Percentiles rank a stretch among this genome's conserved stretches.
Evolutionary conservation across 1,140 invertebrate species (phyloP).

Genomic region (Eubasilissa regina): DNA sequence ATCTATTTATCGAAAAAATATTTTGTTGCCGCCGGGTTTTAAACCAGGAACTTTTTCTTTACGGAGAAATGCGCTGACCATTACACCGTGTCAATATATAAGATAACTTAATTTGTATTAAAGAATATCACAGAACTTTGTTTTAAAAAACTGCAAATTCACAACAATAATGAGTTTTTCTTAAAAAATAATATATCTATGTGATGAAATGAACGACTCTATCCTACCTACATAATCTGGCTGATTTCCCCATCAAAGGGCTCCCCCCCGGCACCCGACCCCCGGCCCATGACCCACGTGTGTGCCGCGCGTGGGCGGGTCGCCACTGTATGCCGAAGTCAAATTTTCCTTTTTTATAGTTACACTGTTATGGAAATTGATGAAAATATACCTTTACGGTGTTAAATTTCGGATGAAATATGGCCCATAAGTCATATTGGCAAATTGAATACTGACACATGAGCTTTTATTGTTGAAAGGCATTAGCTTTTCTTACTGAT

Average conservation of each 20-base stretch:
- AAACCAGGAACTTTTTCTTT: no score
- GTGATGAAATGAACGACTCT: neutral
- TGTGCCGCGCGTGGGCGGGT: neutral
- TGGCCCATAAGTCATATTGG: slow-evolving; percentile 14
- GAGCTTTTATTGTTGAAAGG: slow-evolving; percentile 1
- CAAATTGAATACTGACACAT: slow-evolving; percentile 29
- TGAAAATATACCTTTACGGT: slow-evolving; percentile 21
- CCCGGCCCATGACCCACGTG: neutral
- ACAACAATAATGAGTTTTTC: no score
- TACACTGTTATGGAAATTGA: slow-evolving; percentile 3
- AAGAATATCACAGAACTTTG: no score
- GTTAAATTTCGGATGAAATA: slow-evolving; percentile 31
- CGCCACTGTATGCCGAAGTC: neutral
- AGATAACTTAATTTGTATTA: no score
- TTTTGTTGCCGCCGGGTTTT: no score
- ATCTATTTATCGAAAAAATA: no score
- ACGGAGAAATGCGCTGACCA: no score
- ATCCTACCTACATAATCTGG: neutral
- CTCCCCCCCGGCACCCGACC: neutral
- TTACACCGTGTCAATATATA: no score
- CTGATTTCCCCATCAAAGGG: neutral
- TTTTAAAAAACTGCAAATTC: no score
- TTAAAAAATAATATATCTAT: no score
- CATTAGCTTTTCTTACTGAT: neutral
- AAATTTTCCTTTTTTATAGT: slow-evolving; percentile 1